Evolutionary conservation across 1,140 invertebrate genomes (phyloP), one percentile per base, ranked within the genome.

Genomic region (Lordiphosa clarofinis): DNA sequence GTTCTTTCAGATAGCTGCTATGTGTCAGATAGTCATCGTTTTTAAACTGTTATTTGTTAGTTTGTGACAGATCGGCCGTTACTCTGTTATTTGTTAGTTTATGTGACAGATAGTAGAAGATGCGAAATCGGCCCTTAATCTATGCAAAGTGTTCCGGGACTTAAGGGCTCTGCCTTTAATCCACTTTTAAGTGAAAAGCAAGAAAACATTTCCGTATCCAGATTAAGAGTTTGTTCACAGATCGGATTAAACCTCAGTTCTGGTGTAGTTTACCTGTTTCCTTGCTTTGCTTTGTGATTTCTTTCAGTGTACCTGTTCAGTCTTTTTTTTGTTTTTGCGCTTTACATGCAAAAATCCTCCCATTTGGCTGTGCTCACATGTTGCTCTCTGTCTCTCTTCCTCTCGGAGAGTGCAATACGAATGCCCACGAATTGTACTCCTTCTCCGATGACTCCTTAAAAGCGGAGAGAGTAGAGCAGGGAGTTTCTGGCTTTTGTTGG

Each of bases 401-500:
- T 36, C 21, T 42, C 13, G 7, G 44, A 64, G 61, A 54, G 59
- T 38, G 58, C 42, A 28, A 31, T 28, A 44, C 42, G n/a, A 44
- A 44, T 44, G 42, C 33, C 42, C 11, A 40, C 13, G 21, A 50
- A 11, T 59, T 11, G 13, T 33, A 48, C 19, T 44, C 56, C 24
- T 10, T 24, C 33, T 4, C 15, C 33, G 37, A 48, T 58, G 36
- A 59, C 52, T 33, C 61, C 58, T 58, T 64, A 46, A 50, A 19
- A 31, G 38, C 43, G 43, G 31, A 46, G 43, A 33, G 38, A 33
- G n/a, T 13, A 33, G 43, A 13, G 42, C 55, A 48, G 64, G 67
- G 64, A 37, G 36, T 50, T 50, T 68, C 47, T 56, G 55, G 35
- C 64, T 68, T 59, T 68, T 68, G 55, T 68, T 68, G 58, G 60